These are phyloP conservation scores for Plecotus auritus DNA, from an alignment of 2,113 vertebrate species.

Conservation along the genomic window DNA sequence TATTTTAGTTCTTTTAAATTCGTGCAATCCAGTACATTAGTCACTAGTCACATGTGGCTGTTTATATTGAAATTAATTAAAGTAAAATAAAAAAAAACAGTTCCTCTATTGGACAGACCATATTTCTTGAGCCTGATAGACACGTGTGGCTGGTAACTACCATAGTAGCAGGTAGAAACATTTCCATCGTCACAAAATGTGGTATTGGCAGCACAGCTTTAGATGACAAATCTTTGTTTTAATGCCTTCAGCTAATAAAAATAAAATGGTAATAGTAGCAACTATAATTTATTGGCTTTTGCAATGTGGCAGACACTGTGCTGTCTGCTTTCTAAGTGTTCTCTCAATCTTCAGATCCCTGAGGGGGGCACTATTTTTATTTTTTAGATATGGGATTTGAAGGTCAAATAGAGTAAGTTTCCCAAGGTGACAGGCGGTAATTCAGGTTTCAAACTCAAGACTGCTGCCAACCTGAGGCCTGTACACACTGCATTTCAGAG, in stretches of 20 bases:
- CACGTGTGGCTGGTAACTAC: background rate
- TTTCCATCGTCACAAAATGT: background rate
- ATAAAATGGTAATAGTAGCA: background rate
- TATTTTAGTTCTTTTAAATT: conserved; percentile 25
- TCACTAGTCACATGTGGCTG: background rate
- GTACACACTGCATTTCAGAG: background rate
- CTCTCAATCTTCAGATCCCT: background rate
- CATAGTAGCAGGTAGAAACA: background rate
- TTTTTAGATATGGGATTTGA: conserved; percentile 17
- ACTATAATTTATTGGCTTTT: background rate
- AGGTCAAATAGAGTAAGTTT: conserved; percentile 11
- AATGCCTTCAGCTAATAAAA: conserved; percentile 8
- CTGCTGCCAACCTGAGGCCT: background rate
- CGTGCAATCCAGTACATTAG: background rate
- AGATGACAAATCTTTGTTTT: background rate
- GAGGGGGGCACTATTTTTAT: background rate
- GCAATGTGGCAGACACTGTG: background rate
- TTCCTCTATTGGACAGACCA: background rate
- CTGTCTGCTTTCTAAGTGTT: background rate
- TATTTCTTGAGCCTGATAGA: background rate
- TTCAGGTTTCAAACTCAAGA: background rate
- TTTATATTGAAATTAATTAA: conserved; percentile 30
- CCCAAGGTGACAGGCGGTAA: background rate
- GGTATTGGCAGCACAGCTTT: background rate
- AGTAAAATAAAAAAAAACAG: background rate